Base-by-base conservation (phyloP, 2,113 vertebrate genomes). In the Setophaga petechia region DNA sequence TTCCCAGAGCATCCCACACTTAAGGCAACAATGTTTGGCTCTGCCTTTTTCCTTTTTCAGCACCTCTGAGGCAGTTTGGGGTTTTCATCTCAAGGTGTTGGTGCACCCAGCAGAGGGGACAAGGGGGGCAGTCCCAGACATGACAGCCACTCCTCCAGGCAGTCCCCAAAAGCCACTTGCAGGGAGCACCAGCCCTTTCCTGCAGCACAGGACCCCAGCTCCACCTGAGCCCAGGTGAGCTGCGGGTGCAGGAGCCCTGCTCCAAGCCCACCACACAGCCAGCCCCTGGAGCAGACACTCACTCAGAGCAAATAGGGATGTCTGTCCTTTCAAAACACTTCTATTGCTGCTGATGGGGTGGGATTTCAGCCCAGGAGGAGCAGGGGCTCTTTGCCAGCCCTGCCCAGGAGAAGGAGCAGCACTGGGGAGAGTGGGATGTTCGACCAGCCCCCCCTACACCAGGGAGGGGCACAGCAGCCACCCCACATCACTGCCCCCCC, bases 251-350 rank as follows among this genome's bases (percentile, higher is more conserved):
- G 47, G 25, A 72, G 18, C 39, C 66, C 25, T 17, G 35, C 62
- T 44, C 57, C 25, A 9, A 1, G 3, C 27, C 61, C 4, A 0
- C 4, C 1, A 6, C 67, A 37, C 59, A 39, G 33, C 16, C 2
- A 57, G 11, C 6, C 18, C 54, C 41, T 20, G 1, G 21, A 77
- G 68, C 65, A 59, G 25, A 21, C 19, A 4, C 18, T 33, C 37
- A 46, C 25, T 51, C 49, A 27, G 54, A 74, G 59, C 15, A 68
- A 5, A 9, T 1, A 15, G 0, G 18, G 13, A 2, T 57, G 6
- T 12, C 49, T 54, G 46, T 52, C n/a, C 31, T 76, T 75, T 85
- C 24, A 27, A 66, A 66, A 76, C 24, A 5, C 22, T 91, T 71
- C 43, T 30, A 55, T 76, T 83, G 33, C 31, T 25, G 35, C 33